A percentile compares a stretch with the other conserved stretches of the same genome.
Evolutionary conservation across 1,140 invertebrate species (phyloP).

Genomic region (Riptortus pedestris): DNA sequence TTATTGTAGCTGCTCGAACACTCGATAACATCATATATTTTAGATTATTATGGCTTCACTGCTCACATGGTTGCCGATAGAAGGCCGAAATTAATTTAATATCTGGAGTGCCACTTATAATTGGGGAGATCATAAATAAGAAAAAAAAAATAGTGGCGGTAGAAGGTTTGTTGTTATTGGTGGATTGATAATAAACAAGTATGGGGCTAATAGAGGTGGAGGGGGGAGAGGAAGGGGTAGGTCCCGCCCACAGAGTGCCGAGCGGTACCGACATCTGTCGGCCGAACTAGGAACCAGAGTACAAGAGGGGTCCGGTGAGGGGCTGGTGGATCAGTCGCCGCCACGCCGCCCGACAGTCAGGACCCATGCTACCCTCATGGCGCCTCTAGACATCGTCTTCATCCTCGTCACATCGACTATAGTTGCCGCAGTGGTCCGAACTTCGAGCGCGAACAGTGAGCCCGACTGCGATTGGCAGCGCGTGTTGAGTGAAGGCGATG

Average conservation of each 20-base stretch:
- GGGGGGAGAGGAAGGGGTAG: conserved; percentile 1
- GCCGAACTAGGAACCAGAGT: conserved; percentile 1
- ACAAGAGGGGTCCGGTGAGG: background rate
- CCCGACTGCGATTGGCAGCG: conserved; percentile 36
- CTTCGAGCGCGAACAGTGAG: conserved; percentile 22
- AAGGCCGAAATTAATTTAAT: too few species aligned
- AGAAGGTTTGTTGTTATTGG: conserved; percentile 8
- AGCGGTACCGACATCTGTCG: conserved; percentile 20
- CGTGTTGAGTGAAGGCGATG: conserved; percentile 52
- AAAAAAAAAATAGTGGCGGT: conserved; percentile 6
- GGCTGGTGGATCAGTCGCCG: background rate
- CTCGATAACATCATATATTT: too few species aligned
- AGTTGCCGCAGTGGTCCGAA: background rate
- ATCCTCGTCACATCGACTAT: conserved; percentile 4
- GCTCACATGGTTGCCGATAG: too few species aligned
- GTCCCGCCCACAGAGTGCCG: conserved; percentile 13
- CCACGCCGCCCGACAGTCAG: conserved; percentile 8
- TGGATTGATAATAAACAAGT: conserved; percentile 15
- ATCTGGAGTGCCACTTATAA: too few species aligned
- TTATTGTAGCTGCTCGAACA: too few species aligned
- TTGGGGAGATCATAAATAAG: conserved; percentile 5
- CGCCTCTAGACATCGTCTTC: conserved; percentile 20
- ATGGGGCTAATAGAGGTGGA: background rate
- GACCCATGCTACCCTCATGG: conserved; percentile 14
- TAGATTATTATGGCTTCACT: too few species aligned